Evolutionary conservation across 2,797 vertebrate species (phyloP).

Genomic region (Muscicapa comitata): DNA sequence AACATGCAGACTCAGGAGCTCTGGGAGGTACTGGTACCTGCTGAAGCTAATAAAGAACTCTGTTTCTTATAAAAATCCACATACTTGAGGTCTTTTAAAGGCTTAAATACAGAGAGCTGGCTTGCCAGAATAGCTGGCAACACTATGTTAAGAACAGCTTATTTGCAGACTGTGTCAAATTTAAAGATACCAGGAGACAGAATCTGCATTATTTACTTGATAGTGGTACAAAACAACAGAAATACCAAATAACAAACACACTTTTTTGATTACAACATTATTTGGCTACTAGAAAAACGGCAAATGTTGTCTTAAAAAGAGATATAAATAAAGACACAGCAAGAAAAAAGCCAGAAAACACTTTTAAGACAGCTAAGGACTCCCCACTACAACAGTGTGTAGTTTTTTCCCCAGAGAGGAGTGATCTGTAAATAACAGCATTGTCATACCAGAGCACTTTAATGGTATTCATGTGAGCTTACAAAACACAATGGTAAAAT

Average conservation of each 20-base stretch:
- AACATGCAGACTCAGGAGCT: neutral
- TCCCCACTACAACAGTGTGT: accelerated
- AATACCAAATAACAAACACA: neutral
- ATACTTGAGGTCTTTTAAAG: neutral
- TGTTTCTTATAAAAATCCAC: neutral
- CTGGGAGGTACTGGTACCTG: neutral
- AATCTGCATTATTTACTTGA: neutral
- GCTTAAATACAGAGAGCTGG: neutral
- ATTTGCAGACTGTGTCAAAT: neutral
- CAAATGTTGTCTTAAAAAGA: neutral
- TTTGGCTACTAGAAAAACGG: neutral
- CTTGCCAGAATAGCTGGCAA: neutral
- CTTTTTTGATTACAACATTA: neutral
- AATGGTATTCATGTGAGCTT: neutral
- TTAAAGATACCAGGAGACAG: neutral
- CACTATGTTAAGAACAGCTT: neutral
- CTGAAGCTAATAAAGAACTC: neutral
- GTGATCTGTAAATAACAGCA: accelerated
- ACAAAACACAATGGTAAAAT: neutral
- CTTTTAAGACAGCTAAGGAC: neutral
- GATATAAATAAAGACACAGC: neutral
- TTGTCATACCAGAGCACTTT: accelerated
- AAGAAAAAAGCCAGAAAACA: neutral
- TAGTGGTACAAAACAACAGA: neutral
- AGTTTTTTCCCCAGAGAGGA: neutral